These are phyloP conservation scores for Apamea crenata DNA, from an alignment of 2,888 invertebrate genomes.

Conservation along the genomic window DNA sequence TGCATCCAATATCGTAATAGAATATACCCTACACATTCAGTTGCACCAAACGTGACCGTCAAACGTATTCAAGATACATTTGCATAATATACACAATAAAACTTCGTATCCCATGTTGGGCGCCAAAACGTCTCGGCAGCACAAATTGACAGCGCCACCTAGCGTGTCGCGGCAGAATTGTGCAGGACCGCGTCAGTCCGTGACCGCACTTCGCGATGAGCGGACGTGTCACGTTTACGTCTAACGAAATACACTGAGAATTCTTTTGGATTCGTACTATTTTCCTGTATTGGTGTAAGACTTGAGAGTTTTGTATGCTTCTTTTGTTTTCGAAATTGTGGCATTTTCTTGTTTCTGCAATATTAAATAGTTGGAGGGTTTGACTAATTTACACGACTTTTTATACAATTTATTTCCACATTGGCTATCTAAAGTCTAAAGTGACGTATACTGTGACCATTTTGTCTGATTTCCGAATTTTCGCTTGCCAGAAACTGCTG, in stretches of 20 bases:
- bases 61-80: slow-evolving; percentile 62
- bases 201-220: slow-evolving; percentile 82
- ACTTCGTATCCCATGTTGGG: slow-evolving; percentile 75
- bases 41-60: slow-evolving; percentile 60
- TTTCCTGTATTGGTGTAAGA: slow-evolving; percentile 49
- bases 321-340: slow-evolving; percentile 23
- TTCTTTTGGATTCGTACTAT: slow-evolving; percentile 66
- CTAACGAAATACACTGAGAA: slow-evolving; percentile 79
- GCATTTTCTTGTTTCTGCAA: not conserved
- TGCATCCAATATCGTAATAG: slow-evolving; percentile 33
- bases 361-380: not conserved
- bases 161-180: slow-evolving; percentile 75
- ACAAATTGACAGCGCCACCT: slow-evolving; percentile 87
- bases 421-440: no score
- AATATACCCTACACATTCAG: slow-evolving; percentile 43
- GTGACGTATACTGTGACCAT: not conserved
- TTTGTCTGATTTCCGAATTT: not conserved
- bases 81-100: slow-evolving; percentile 63
- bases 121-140: slow-evolving; percentile 79
- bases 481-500: no score
- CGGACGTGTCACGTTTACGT: slow-evolving; percentile 78
- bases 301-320: slow-evolving; percentile 49
- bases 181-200: slow-evolving; percentile 79
- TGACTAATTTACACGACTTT: not conserved
- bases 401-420: not conserved